A percentile compares a stretch with the other conserved stretches of the same genome.
Evolutionary conservation across 1,140 invertebrate species (phyloP).

Genomic region (Bombus ignitus): DNA sequence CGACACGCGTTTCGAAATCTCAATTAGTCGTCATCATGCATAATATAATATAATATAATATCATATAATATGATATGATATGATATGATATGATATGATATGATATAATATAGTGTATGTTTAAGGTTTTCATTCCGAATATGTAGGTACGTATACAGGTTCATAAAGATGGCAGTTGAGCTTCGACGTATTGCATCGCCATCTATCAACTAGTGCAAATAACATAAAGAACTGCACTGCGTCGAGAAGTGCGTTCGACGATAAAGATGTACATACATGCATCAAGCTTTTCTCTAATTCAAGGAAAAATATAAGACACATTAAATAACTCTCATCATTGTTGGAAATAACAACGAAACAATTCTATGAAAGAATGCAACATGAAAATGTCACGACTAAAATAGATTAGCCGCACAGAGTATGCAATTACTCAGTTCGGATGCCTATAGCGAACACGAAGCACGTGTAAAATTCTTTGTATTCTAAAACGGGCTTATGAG

Average conservation of each 20-base stretch:
- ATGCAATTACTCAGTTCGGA: conserved; percentile 45
- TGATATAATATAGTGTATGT: too few species aligned
- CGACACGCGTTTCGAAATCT: background rate
- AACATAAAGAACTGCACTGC: background rate
- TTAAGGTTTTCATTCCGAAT: background rate
- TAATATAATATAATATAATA: too few species aligned
- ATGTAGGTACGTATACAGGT: too few species aligned
- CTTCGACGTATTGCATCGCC: conserved; percentile 1
- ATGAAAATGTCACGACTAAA: conserved; percentile 31
- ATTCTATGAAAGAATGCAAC: background rate
- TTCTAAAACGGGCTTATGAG: conserved; percentile 51
- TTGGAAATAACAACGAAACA: background rate
- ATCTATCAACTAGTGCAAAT: conserved; percentile 8
- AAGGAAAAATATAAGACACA: background rate
- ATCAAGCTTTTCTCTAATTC: too few species aligned
- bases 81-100: too few species aligned
- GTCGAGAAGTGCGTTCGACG: background rate
- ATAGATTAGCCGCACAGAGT: conserved; percentile 24
- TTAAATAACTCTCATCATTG: background rate
- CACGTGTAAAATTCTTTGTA: conserved; percentile 56
- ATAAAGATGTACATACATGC: background rate
- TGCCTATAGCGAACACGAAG: conserved; percentile 39
- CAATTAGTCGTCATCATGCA: background rate
- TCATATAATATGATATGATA: too few species aligned
- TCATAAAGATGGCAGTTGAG: conserved; percentile 22